Percentiles rank a stretch among this genome's conserved stretches.
phyloP scores from a whole-genome alignment of 2,113 vertebrate genomes.

The Okapia johnstoni region DNA sequence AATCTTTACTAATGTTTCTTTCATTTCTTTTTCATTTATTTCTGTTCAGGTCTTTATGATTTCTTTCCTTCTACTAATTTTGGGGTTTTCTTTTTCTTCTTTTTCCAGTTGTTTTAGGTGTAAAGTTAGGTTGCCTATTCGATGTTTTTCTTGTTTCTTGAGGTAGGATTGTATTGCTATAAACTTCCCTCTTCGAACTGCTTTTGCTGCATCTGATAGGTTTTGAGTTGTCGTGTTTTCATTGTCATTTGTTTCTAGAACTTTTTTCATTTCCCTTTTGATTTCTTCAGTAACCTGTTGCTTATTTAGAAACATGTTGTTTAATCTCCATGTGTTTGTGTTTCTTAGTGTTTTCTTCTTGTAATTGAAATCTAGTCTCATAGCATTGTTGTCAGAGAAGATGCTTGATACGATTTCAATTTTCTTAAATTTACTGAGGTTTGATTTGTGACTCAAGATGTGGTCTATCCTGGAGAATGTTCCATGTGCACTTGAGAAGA shows the following conservation, averaged over 20 bases:
- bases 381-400: background rate
- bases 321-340: background rate
- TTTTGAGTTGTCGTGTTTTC: background rate
- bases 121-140: background rate
- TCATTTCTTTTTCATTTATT: background rate
- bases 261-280: background rate
- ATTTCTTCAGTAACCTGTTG: background rate
- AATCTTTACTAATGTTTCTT: background rate
- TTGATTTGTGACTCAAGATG: background rate
- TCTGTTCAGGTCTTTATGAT: background rate
- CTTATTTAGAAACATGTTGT: background rate
- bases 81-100: background rate
- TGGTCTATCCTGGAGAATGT: background rate
- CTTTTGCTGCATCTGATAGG: background rate
- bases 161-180: background rate
- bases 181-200: background rate
- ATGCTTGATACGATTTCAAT: background rate
- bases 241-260: background rate
- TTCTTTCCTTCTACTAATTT: background rate
- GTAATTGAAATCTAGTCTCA: background rate
- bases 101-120: background rate
- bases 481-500: background rate
- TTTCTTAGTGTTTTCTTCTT: background rate
- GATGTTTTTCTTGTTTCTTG: background rate
- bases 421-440: background rate